Evolutionary conservation across 2,888 invertebrate species (phyloP).

Genomic region (Drosophila colorata): DNA sequence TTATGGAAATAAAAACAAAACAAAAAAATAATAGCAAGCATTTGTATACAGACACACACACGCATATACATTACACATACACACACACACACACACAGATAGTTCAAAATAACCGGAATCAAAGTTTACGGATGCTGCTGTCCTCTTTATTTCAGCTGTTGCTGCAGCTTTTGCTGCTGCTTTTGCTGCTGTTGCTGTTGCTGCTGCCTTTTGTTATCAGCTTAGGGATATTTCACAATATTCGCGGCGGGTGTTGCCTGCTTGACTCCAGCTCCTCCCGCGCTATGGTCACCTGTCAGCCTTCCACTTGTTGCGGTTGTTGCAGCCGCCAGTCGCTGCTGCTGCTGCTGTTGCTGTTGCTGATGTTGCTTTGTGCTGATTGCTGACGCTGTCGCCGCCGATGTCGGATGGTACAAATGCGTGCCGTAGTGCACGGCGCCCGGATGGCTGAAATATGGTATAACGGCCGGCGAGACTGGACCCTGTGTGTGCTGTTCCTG

Average conservation of each 20-base stretch:
- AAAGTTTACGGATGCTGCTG: constrained; percentile 19
- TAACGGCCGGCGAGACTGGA: constrained; percentile 54
- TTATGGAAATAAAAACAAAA: not conserved
- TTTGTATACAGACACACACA: constrained; percentile 6
- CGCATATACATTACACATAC: not conserved
- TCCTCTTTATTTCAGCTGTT: constrained; percentile 3
- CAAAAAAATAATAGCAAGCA: not conserved
- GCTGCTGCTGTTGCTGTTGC: constrained; percentile 36
- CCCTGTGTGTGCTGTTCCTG: constrained; percentile 33
- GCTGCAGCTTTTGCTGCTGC: constrained; percentile 2
- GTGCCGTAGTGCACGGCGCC: constrained; percentile 82
- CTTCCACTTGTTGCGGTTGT: constrained; percentile 63
- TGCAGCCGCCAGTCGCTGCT: constrained; percentile 29
- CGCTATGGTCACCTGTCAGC: constrained; percentile 53
- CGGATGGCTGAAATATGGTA: constrained; percentile 79
- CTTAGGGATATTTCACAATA: constrained; percentile 82
- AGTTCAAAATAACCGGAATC: constrained; percentile 25
- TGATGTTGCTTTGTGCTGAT: constrained; percentile 23
- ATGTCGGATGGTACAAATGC: constrained; percentile 80
- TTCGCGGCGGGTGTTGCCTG: constrained; percentile 54
- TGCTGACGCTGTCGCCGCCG: constrained; percentile 41
- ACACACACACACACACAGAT: constrained; percentile 18
- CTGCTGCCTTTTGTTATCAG: constrained; percentile 3
- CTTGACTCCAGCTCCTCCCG: constrained; percentile 31
- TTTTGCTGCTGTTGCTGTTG: constrained; percentile 22